Evolutionary conservation across 2,888 invertebrate genomes (phyloP), one percentile per base, ranked within the genome.

Genomic region (Scaptomyza caliginosa): DNA sequence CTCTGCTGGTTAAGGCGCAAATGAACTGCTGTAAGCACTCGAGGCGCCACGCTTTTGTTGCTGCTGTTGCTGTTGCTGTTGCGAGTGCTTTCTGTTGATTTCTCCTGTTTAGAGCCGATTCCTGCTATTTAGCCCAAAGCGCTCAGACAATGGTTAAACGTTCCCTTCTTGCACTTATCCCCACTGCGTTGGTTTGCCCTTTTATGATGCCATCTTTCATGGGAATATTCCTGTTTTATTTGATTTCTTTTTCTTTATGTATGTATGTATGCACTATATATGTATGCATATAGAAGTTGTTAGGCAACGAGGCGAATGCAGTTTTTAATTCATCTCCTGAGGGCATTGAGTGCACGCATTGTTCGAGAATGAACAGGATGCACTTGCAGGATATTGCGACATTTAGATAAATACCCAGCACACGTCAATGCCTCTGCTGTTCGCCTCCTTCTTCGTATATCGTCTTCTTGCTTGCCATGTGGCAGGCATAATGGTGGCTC

Each of bases 361-460:
- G 74, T 74, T 74, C 50, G 40, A 59, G 19, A 45, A 30, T 52
- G 67, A 46, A 74, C 73, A 49, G 73, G 74, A 73, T 73, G 71
- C 68, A 48, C 48, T 51, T 23, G 67, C 71, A 74, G 76, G 74
- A 74, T 74, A 74, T 74, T 72, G 76, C 72, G 74, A 76, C 77
- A 68, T 72, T 72, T 68, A 49, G 34, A 59, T 67, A 72, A 72
- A 75, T 75, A 74, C 48, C 34, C 45, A 42, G 40, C 43, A 63
- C 65, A 60, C 75, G 72, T 74, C 76, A 75, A 71, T 76, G 72
- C 71, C 76, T 68, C 26, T 13, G 2, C n/a, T n/a, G 13, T 32
- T 34, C 8, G 16, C 8, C 34, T 34, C 8, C 2, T 32, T 0
- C 4, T 7, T 32, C 13, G 2, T 2, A 2, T 21, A 3, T 4